Evolutionary conservation across 2,888 invertebrate genomes (phyloP).

Genomic region (Achlya flavicornis): DNA sequence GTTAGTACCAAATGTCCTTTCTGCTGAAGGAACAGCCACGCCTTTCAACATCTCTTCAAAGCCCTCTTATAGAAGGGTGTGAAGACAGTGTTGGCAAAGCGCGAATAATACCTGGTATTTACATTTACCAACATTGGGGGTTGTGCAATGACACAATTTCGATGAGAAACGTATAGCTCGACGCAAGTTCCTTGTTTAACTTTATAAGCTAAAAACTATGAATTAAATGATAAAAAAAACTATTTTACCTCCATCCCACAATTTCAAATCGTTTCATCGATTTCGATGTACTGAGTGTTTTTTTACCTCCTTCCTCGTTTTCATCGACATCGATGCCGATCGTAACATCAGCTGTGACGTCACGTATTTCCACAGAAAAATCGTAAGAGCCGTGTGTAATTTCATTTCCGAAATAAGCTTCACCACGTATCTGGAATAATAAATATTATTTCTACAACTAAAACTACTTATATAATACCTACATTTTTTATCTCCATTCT

Average conservation of each 20-base stretch:
- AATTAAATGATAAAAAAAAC: not conserved
- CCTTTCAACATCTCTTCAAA: too few species aligned
- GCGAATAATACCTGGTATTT: too few species aligned
- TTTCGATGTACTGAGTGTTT: not conserved
- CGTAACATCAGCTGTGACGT: slow-evolving; percentile 45
- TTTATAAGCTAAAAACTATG: not conserved
- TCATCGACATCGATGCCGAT: slow-evolving; percentile 25
- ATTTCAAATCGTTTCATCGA: slow-evolving; percentile 25
- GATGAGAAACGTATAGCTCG: too few species aligned
- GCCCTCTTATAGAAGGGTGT: too few species aligned
- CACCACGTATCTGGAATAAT: slow-evolving; percentile 29
- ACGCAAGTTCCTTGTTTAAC: too few species aligned
- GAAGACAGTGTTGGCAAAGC: too few species aligned
- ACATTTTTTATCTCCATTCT: too few species aligned
- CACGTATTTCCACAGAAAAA: slow-evolving; percentile 57
- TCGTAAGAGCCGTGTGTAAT: slow-evolving; percentile 14
- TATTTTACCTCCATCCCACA: slow-evolving; percentile 50
- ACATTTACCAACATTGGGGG: too few species aligned
- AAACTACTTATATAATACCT: not conserved
- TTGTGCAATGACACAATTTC: too few species aligned
- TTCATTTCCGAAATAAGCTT: slow-evolving; percentile 15
- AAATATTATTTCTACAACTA: not conserved
- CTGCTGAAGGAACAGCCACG: too few species aligned
- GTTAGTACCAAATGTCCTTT: too few species aligned
- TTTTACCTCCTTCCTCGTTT: not conserved